Conservation (phyloP, 2,888 invertebrate species). For the Brachypalpus laphriformis region DNA sequence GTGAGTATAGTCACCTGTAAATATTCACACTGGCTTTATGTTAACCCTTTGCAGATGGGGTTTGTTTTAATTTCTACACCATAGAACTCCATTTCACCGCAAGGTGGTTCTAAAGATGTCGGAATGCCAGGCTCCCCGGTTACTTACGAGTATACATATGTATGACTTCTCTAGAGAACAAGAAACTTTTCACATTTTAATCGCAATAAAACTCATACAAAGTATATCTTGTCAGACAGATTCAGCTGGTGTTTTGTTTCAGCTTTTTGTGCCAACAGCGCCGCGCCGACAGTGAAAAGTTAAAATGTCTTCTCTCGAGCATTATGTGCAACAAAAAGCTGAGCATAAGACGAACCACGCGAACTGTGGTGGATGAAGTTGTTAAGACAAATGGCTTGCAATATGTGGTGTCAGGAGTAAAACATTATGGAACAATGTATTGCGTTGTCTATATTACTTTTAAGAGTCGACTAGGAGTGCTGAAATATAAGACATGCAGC, state of each 20-base stretch:
- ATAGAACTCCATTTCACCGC: slow-evolving; percentile 39
- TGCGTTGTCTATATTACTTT: not conserved
- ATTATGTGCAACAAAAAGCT: slow-evolving; percentile 18
- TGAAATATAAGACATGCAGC: not conserved
- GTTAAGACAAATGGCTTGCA: slow-evolving; percentile 67
- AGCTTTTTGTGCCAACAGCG: slow-evolving; percentile 5
- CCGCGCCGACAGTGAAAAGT: slow-evolving; percentile 44
- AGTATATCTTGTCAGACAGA: slow-evolving; percentile 61
- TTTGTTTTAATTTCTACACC: slow-evolving; percentile 19
- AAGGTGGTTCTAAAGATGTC: slow-evolving; percentile 28
- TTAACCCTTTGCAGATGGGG: not conserved
- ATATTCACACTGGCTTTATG: not conserved
- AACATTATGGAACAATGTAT: slow-evolving; percentile 36
- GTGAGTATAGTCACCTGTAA: not conserved
- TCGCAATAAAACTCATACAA: slow-evolving; percentile 67
- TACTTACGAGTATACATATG: too few species aligned
- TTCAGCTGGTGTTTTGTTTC: slow-evolving; percentile 19
- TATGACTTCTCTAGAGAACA: slow-evolving; percentile 21
- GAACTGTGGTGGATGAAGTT: slow-evolving; percentile 53
- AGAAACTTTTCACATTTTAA: slow-evolving; percentile 70
- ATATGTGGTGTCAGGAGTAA: slow-evolving; percentile 41
- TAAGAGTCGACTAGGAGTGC: not conserved
- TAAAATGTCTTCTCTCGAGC: slow-evolving; percentile 23
- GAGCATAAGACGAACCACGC: slow-evolving; percentile 8
- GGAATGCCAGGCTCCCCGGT: not conserved